Percentiles rank a stretch among this genome's conserved stretches.
Evolutionary conservation across 1,140 invertebrate genomes (phyloP).

Genomic region (Drosophila mayri): DNA sequence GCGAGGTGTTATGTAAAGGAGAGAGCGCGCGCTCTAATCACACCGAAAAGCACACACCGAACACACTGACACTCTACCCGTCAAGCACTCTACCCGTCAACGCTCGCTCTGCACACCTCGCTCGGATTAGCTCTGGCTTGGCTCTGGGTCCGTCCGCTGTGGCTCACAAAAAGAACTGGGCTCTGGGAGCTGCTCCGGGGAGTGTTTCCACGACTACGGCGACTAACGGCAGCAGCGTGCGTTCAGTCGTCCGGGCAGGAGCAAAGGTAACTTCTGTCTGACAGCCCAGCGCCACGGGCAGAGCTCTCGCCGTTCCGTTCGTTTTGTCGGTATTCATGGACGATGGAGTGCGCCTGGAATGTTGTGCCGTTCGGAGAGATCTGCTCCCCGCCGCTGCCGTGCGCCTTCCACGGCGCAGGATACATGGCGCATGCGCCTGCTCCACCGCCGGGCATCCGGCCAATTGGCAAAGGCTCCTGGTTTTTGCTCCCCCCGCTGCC

Average conservation of each 20-base stretch:
- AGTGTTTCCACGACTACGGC: conserved; percentile 60
- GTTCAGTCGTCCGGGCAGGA: conserved; percentile 85
- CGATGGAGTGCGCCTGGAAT: conserved; percentile 64
- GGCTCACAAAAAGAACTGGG: conserved; percentile 30
- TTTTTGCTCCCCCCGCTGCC: neutral
- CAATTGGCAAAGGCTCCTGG: conserved; percentile 66
- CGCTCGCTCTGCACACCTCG: conserved; percentile 17
- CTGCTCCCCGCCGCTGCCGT: conserved; percentile 15
- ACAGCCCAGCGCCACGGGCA: conserved; percentile 21
- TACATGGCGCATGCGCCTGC: conserved; percentile 66
- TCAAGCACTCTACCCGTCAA: conserved; percentile 30
- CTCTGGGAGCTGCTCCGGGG: conserved; percentile 30
- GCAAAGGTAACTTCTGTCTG: conserved; percentile 85
- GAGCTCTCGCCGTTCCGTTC: conserved; percentile 33
- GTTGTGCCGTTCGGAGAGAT: conserved; percentile 39
- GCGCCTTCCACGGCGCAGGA: conserved; percentile 76
- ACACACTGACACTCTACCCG: conserved; percentile 59
- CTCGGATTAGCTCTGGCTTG: conserved; percentile 15
- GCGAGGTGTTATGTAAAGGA: conserved; percentile 58
- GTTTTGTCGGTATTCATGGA: conserved; percentile 74
- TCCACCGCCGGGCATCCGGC: conserved; percentile 44
- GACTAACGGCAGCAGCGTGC: conserved; percentile 69
- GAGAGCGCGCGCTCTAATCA: conserved; percentile 25
- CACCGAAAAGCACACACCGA: conserved; percentile 24
- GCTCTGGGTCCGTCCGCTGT: conserved; percentile 10